A percentile compares a stretch with the other conserved stretches of the same genome.
These are phyloP conservation scores for Protobothrops flavoviridis DNA, from an alignment of 2,113 vertebrate species.

Conservation along the genomic window DNA sequence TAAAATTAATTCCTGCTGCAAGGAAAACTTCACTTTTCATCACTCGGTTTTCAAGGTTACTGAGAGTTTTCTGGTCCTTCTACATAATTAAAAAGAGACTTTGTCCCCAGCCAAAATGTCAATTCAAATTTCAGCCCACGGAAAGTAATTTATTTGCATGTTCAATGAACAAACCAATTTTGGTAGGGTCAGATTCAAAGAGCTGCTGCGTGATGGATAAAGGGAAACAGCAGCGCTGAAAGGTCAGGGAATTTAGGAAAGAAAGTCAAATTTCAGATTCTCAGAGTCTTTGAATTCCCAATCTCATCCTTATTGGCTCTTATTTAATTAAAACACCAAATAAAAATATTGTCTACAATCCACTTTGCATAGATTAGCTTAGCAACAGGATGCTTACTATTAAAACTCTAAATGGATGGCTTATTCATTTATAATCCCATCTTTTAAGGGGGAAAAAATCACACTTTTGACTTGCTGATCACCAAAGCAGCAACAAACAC, in stretches of 20 bases:
- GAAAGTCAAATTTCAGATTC: slow-evolving; percentile 32
- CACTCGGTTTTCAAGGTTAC: slow-evolving; percentile 67
- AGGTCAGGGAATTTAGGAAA: slow-evolving; percentile 58
- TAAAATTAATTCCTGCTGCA: slow-evolving; percentile 54
- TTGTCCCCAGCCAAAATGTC: slow-evolving; percentile 62
- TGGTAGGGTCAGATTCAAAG: slow-evolving; percentile 61
- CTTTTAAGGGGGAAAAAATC: neutral
- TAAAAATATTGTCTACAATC: neutral
- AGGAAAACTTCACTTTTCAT: slow-evolving; percentile 66
- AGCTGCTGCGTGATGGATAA: slow-evolving; percentile 68
- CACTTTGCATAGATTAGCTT: neutral
- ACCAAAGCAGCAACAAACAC: neutral
- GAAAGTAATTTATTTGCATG: slow-evolving; percentile 70
- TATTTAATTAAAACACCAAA: neutral
- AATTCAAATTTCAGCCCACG: slow-evolving; percentile 64
- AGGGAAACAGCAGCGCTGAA: slow-evolving; percentile 55
- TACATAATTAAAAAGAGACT: slow-evolving; percentile 71
- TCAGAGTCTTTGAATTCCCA: slow-evolving; percentile 38
- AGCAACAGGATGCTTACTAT: neutral
- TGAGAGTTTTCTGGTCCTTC: slow-evolving; percentile 67
- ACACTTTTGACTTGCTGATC: too few relatives aligned
- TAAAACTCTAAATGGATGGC: neutral
- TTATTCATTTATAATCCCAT: neutral
- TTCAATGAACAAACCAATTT: slow-evolving; percentile 68
- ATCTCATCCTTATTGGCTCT: neutral